Evolutionary conservation across 2,888 invertebrate genomes (phyloP).

Genomic region (Phyllotreta striolata): DNA sequence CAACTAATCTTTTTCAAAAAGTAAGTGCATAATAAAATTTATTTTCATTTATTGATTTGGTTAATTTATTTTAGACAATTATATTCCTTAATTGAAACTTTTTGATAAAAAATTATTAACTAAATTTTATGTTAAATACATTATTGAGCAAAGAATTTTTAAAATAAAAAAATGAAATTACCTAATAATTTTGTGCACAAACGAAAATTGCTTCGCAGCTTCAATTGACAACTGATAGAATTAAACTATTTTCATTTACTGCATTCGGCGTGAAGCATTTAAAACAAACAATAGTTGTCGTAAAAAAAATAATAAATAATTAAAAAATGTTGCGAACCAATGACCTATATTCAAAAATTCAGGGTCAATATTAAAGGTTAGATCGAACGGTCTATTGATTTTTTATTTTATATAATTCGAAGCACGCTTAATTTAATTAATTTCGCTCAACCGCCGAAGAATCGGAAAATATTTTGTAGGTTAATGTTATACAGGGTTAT

Average conservation of each 20-base stretch:
- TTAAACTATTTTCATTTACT: constrained; percentile 8
- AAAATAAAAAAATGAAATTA: neutral
- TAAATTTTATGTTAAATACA: neutral
- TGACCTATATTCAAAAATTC: constrained; percentile 24
- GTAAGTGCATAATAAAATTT: too few species aligned
- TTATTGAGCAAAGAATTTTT: neutral
- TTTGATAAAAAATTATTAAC: too few species aligned
- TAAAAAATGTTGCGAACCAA: constrained; percentile 19
- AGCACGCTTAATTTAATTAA: constrained; percentile 8
- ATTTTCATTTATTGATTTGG: too few species aligned
- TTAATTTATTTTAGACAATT: too few species aligned
- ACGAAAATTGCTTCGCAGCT: constrained; percentile 11
- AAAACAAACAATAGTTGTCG: constrained; percentile 8
- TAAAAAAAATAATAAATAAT: constrained; percentile 21
- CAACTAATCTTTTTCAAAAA: too few species aligned
- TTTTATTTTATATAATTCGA: constrained; percentile 10
- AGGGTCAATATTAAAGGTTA: constrained; percentile 20
- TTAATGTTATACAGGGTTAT: neutral
- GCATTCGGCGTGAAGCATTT: constrained; percentile 2
- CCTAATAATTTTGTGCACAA: neutral
- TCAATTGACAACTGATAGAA: neutral
- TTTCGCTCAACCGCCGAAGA: neutral
- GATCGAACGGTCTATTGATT: constrained; percentile 27
- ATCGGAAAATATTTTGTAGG: constrained; percentile 2
- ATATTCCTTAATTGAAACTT: too few species aligned